A percentile compares a stretch with the other conserved stretches of the same genome.
These are phyloP conservation scores for Jacana jacana DNA, from an alignment of 2,113 vertebrate genomes.

Conservation along the genomic window DNA sequence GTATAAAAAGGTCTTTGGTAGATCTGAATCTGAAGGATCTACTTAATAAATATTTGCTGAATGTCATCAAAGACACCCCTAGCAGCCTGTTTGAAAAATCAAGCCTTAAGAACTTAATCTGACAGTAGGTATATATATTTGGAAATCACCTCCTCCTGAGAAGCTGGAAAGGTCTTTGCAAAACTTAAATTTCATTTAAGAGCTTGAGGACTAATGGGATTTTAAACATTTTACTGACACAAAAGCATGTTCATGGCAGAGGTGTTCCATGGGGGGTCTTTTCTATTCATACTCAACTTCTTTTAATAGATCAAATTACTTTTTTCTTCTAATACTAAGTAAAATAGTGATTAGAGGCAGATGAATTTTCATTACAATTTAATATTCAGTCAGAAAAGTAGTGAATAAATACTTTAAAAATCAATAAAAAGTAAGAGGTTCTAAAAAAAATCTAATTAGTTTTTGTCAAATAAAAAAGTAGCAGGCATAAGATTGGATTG, in stretches of 20 bases:
- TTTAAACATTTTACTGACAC: background rate
- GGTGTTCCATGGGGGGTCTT: fast-evolving
- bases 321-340: background rate
- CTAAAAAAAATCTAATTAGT: background rate
- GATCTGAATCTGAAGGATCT: background rate
- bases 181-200: conserved; percentile 8
- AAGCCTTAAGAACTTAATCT: background rate
- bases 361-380: background rate
- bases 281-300: background rate
- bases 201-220: background rate
- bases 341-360: background rate
- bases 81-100: background rate
- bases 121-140: background rate
- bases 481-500: background rate
- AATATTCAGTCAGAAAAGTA: background rate
- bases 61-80: background rate
- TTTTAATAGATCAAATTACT: background rate
- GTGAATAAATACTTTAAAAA: background rate
- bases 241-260: background rate
- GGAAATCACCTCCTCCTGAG: background rate
- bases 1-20: background rate
- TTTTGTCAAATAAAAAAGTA: background rate
- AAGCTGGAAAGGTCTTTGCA: background rate
- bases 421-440: background rate
- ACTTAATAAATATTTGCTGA: background rate